Conservation (phyloP, 2,888 invertebrate genomes). For the Nephrotoma guestfalica region DNA sequence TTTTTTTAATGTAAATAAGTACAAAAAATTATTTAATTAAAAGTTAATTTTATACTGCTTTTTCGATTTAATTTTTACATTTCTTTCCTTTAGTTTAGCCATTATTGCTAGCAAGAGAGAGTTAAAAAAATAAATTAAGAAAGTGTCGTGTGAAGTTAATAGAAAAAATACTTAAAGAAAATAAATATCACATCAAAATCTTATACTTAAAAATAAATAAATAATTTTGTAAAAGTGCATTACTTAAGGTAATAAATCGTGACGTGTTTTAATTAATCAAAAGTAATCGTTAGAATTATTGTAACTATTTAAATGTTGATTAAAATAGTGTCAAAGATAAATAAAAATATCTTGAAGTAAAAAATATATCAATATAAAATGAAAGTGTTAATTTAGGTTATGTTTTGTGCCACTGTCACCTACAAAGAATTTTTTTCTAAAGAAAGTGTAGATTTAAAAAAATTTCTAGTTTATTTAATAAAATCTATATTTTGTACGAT, state of each 20-base stretch:
- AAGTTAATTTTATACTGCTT: not conserved
- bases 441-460: not conserved
- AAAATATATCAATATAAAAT: not conserved
- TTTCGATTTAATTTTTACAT: not conserved
- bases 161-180: not conserved
- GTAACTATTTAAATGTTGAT: not conserved
- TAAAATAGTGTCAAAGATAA: not conserved
- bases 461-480: not conserved
- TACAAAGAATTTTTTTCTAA: not conserved
- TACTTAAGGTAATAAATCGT: not conserved
- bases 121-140: not conserved
- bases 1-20: not conserved
- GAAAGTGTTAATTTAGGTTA: not conserved
- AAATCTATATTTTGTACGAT: not conserved
- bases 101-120: not conserved
- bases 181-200: not conserved
- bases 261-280: not conserved
- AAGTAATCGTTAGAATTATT: not conserved
- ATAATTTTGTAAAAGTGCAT: not conserved
- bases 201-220: not conserved
- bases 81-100: not conserved
- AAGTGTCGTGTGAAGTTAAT: not conserved
- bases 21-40: not conserved
- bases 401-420: not conserved
- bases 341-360: not conserved